phyloP scores from a whole-genome alignment of 2,113 vertebrate species.

The zebrafish (Danio rerio) region GRCz12tu NC_133181.1:56992501-56993000 shows the following conservation, averaged over 20 bases:
- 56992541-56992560: conserved; percentile 61
- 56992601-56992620: conserved; percentile 72
- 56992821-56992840: neutral
- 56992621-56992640: conserved; percentile 64
- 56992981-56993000: neutral
- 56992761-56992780: neutral
- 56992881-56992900: neutral
- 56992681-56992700: conserved; percentile 77
- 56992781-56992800: neutral
- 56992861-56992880: neutral
- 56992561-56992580: conserved; percentile 75
- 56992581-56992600: conserved; percentile 81
- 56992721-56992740: conserved; percentile 36
- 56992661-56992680: conserved; percentile 71
- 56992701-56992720: conserved; percentile 78
- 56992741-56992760: conserved; percentile 24
- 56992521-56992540: conserved; percentile 54
- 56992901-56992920: neutral
- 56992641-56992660: conserved; percentile 69
- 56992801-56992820: neutral
- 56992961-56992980: neutral
- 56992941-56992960: neutral
- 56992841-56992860: conserved; percentile 24
- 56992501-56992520: conserved; percentile 63
- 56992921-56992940: neutral